phyloP scores from a whole-genome alignment of 2,113 vertebrate species.

The Nestor notabilis region DNA sequence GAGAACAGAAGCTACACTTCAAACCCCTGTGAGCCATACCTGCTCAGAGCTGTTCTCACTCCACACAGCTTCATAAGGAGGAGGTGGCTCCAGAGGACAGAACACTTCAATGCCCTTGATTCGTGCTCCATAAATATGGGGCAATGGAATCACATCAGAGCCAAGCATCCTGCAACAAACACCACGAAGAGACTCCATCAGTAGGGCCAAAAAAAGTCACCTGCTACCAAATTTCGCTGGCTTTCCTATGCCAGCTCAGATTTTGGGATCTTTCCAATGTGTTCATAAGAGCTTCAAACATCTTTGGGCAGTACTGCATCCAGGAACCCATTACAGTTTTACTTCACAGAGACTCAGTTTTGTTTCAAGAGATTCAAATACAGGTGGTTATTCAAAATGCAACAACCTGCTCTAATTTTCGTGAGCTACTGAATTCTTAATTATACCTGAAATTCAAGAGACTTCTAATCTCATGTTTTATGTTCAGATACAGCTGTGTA shows the following conservation, averaged over 20 bases:
- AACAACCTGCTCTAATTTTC: background rate
- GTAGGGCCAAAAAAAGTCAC: background rate
- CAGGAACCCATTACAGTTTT: background rate
- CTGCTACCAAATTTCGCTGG: background rate
- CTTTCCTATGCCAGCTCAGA: background rate
- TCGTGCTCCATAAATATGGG: conserved; percentile 74
- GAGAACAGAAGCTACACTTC: background rate
- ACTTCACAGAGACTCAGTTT: background rate
- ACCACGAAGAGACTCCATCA: background rate
- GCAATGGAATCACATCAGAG: conserved; percentile 78
- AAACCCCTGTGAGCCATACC: conserved; percentile 55
- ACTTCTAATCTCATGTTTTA: background rate
- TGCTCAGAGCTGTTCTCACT: conserved; percentile 51
- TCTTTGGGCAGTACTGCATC: background rate
- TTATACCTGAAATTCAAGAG: background rate
- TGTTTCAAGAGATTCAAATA: background rate
- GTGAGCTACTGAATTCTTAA: background rate
- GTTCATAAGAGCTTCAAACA: background rate
- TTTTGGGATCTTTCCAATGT: background rate
- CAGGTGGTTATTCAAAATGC: background rate
- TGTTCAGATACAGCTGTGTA: background rate
- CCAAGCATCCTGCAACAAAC: conserved; percentile 68
- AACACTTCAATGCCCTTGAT: conserved; percentile 84
- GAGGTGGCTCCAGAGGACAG: conserved; percentile 82
- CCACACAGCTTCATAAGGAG: conserved; percentile 80